A percentile compares a stretch with the other conserved stretches of the same genome.
These are phyloP conservation scores for Coleophora flavipennella DNA, from an alignment of 2,888 invertebrate genomes.

Conservation along the genomic window DNA sequence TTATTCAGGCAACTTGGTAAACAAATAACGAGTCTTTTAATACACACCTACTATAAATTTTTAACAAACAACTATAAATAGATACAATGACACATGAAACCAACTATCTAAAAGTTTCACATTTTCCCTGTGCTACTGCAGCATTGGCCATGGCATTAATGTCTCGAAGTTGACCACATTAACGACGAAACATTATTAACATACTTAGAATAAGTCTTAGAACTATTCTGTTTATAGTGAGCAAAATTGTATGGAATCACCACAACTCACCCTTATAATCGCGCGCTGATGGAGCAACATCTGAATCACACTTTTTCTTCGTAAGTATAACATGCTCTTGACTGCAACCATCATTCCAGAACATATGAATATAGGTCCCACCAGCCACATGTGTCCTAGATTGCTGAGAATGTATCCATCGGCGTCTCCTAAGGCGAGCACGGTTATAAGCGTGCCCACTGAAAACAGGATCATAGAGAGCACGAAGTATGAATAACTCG, in stretches of 20 bases:
- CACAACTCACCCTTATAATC: conserved; percentile 72
- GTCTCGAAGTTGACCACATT: no score
- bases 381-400: conserved; percentile 79
- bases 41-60: no score
- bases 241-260: conserved; percentile 1
- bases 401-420: conserved; percentile 74
- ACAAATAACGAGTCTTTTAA: no score
- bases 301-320: conserved; percentile 77
- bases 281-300: conserved; percentile 76
- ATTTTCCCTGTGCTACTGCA: no score
- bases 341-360: conserved; percentile 79
- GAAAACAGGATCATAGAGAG: conserved; percentile 75
- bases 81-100: no score
- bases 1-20: no score
- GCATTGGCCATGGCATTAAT: no score
- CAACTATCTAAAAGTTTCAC: no score
- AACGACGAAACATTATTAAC: no score
- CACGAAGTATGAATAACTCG: conserved; percentile 76
- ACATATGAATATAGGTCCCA: conserved; percentile 78
- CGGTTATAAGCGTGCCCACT: conserved; percentile 76
- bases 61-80: no score
- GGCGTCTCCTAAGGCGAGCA: conserved; percentile 74
- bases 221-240: no score
- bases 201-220: no score
- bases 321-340: conserved; percentile 77